phyloP scores from a whole-genome alignment of 2,113 vertebrate species.

The Zapus hudsonius region DNA sequence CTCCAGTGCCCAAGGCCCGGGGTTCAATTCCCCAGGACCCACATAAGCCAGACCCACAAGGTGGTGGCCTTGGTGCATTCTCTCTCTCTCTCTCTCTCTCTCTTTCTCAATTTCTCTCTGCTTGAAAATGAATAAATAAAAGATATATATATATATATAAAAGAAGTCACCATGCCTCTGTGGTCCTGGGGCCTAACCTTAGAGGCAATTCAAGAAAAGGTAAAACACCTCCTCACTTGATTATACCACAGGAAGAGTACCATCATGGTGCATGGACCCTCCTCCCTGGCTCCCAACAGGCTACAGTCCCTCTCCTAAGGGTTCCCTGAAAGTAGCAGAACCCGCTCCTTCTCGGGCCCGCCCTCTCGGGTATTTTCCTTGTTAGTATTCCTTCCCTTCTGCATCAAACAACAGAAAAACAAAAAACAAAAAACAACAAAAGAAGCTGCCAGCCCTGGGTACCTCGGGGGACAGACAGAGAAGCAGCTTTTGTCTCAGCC shows the following conservation, averaged over 20 bases:
- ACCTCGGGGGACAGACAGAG: too few species aligned
- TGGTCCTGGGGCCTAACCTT: background rate
- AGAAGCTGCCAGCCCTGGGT: background rate
- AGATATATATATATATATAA: too few species aligned
- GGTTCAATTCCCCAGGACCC: too few species aligned
- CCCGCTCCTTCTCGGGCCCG: accelerated
- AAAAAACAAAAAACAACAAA: too few species aligned
- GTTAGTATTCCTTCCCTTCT: background rate
- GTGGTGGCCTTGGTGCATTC: too few species aligned
- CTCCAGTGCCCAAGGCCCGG: too few species aligned
- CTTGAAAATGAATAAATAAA: too few species aligned
- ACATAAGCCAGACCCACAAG: too few species aligned
- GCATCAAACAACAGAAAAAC: too few species aligned
- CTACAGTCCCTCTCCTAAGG: background rate
- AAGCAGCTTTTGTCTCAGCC: too few species aligned
- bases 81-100: too few species aligned
- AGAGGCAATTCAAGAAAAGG: background rate
- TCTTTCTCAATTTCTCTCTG: too few species aligned
- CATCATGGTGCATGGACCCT: accelerated
- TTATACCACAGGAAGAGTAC: accelerated
- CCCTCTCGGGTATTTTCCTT: accelerated
- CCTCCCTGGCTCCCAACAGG: accelerated
- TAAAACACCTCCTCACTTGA: accelerated
- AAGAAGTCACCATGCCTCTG: accelerated
- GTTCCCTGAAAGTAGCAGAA: background rate